phyloP scores from a whole-genome alignment of 1,140 invertebrate species.

The Zaprionus africanus region DNA sequence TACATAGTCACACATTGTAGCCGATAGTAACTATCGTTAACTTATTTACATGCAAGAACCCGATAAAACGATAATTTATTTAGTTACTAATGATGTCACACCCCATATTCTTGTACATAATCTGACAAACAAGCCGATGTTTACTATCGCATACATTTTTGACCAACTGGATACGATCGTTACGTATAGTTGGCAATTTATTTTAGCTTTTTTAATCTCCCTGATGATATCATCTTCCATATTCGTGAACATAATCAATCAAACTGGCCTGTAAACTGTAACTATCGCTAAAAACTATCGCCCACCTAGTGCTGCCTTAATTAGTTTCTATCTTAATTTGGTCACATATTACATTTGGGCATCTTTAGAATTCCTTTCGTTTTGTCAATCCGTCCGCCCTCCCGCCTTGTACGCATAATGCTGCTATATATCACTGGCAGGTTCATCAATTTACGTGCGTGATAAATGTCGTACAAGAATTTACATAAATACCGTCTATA shows the following conservation, averaged over 20 bases:
- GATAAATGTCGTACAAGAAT: slow-evolving; percentile 80
- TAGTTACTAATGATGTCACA: background rate
- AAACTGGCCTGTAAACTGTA: background rate
- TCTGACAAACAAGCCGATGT: background rate
- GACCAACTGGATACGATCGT: no score
- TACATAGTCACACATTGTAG: background rate
- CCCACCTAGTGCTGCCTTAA: background rate
- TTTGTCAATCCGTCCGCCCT: background rate
- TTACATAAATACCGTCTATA: slow-evolving; percentile 64
- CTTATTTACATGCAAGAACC: no score
- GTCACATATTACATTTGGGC: slow-evolving; percentile 8
- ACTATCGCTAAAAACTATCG: background rate
- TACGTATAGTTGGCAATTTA: no score
- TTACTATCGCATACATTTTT: background rate
- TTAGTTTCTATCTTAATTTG: slow-evolving; percentile 4
- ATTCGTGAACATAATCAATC: background rate
- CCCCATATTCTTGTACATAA: background rate
- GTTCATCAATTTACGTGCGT: slow-evolving; percentile 72
- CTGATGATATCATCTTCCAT: background rate
- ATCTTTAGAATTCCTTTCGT: slow-evolving; percentile 12
- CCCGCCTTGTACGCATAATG: slow-evolving; percentile 2
- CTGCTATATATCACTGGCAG: slow-evolving; percentile 38
- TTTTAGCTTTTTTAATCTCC: background rate
- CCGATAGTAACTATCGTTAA: no score
- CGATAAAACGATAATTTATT: no score